Evolutionary conservation across 2,113 vertebrate species (phyloP).

Genomic region (Rhizomys pruinosus): DNA sequence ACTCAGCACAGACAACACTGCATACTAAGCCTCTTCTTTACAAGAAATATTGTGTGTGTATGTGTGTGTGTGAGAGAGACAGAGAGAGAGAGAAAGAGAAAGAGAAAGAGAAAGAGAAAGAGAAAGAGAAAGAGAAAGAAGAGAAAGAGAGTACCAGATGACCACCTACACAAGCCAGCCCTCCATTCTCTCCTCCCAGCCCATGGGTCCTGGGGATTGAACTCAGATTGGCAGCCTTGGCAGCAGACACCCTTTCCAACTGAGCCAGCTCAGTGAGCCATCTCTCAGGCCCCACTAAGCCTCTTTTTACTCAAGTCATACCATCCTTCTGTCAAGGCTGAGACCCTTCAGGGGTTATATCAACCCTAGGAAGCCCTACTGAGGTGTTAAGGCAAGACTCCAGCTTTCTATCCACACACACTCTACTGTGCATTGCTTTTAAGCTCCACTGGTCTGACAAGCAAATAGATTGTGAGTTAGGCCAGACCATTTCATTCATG

Average conservation of each 20-base stretch:
- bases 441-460: background rate
- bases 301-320: background rate
- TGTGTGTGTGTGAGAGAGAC: background rate
- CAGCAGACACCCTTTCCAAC: background rate
- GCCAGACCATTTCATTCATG: constrained; percentile 19
- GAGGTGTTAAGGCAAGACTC: background rate
- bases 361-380: background rate
- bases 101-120: no score
- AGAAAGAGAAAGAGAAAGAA: no score
- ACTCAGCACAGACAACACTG: background rate
- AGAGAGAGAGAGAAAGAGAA: background rate
- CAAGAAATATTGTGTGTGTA: background rate
- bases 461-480: background rate
- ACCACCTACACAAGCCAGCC: background rate
- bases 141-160: no score
- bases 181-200: background rate
- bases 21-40: background rate
- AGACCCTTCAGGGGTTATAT: background rate
- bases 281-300: background rate
- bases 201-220: background rate
- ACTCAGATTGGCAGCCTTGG: background rate
- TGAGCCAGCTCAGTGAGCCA: background rate
- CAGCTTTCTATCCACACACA: background rate
- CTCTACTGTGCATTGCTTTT: background rate
- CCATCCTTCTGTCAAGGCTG: background rate